Conservation (phyloP, 1,140 invertebrate species). For the Heliconius hermathena region DNA sequence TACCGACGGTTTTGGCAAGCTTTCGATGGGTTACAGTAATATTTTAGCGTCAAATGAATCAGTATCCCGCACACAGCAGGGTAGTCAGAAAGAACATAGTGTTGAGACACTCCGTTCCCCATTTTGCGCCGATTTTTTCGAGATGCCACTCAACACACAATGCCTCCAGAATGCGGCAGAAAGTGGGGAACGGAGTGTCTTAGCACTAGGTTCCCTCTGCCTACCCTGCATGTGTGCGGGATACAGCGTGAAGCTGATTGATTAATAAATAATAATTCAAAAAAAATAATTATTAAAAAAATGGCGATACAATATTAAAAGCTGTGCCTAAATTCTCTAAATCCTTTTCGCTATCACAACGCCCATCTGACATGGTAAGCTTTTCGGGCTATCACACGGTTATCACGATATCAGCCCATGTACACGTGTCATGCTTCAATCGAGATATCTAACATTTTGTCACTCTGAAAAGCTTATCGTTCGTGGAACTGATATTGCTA, state of each 20-base stretch:
- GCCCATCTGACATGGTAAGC: neutral
- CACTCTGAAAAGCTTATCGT: neutral
- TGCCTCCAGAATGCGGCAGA: no score
- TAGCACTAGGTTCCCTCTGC: no score
- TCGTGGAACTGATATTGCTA: neutral
- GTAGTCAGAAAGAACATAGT: no score
- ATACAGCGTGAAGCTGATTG: no score
- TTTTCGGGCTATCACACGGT: neutral
- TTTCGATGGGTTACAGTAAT: neutral
- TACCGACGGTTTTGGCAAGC: neutral
- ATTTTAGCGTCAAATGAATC: neutral
- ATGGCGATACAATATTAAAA: neutral
- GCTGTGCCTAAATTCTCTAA: neutral
- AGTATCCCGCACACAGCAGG: no score
- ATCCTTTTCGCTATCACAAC: neutral
- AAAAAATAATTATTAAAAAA: no score
- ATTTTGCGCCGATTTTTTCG: no score
- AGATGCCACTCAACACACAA: no score
- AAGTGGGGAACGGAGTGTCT: no score
- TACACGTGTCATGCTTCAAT: neutral
- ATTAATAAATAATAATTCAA: no score
- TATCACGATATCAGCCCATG: neutral
- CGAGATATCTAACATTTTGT: neutral
- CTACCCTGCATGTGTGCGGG: no score
- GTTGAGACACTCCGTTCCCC: no score